These are phyloP conservation scores for Charadrius vociferus DNA, from an alignment of 2,113 vertebrate species.

Conservation along the genomic window DNA sequence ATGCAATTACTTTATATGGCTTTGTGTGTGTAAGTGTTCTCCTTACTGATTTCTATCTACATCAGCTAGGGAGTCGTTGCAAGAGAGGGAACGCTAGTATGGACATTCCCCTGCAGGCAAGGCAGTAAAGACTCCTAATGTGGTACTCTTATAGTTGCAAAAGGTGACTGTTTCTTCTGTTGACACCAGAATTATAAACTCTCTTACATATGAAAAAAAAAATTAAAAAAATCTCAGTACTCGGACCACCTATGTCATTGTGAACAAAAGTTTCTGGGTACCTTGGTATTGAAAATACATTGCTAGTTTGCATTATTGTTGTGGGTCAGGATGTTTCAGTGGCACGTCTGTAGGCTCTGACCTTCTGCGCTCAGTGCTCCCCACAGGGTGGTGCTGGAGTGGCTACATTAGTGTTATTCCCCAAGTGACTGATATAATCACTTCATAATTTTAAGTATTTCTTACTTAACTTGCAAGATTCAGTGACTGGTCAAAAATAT, in stretches of 20 bases:
- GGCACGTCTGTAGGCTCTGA: not conserved
- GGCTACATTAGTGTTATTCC: not conserved
- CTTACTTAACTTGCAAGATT: not conserved
- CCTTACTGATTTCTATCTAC: not conserved
- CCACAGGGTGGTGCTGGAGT: not conserved
- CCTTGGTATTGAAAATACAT: not conserved
- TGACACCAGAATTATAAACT: not conserved
- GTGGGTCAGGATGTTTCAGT: not conserved
- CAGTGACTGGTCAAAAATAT: not conserved
- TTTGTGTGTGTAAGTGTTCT: not conserved
- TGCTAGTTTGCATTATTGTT: not conserved
- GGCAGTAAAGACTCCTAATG: not conserved
- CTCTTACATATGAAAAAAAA: not conserved
- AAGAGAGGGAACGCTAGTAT: not conserved
- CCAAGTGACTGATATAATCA: not conserved
- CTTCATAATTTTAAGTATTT: not conserved
- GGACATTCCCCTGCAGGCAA: not conserved
- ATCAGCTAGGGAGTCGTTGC: not conserved
- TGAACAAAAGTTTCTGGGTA: not conserved
- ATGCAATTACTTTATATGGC: not conserved
- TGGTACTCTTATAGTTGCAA: not conserved
- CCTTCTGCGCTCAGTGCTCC: not conserved
- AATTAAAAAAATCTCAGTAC: not conserved
- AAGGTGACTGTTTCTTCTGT: not conserved
- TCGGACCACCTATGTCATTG: not conserved